Base-by-base conservation (phyloP, 2,888 invertebrate species). In the Chrysolina oricalcia region DNA sequence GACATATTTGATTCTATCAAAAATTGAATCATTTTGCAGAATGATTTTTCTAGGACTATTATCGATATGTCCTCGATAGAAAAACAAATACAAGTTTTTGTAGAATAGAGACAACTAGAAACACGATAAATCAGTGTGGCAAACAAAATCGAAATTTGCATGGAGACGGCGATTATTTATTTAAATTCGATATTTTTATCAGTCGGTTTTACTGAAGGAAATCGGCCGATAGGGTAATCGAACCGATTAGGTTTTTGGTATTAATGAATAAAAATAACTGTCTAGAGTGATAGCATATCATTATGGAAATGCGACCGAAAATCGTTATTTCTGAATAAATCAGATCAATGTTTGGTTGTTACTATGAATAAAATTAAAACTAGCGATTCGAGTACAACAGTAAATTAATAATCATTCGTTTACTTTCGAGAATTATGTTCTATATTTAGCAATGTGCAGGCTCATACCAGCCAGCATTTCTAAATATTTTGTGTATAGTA, bases 211-310 rank as follows among this genome's bases (percentile, higher is more conserved):
- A 35, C 59, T 59, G 59, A 59, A 59, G 59, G 27, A 27, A 59
- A 59, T 59, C 35, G 59, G 15, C 59, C 35, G 59, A 59, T 59
- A 59, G 15, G 59, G 59, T 59, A 59, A 59, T 59, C 59, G 59
- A 59, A 59, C 35, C 35, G 59, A 59, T 59, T 27, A 27, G 59
- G 46, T n/a, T 27, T 23, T 59, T 17, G 59, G 59, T 59, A 59
- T 13, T 59, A n/a, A 59, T 59, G 59, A 27, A 59, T 59, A 59
- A n/a, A 59, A 59, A 59, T 59, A 59, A 59, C 59, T 59, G 59
- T 59, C 59, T 59, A 27, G 59, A n/a, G 59, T 35, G 59, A 59
- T 59, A 59, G 13, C 59, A 59, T 59, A 59, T 27, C 59, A 59
- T 59, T 59, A 59, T 59, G 59, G 59, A 59, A 59, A 59, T 59